These are phyloP conservation scores for Raja brachyura DNA, from an alignment of 2,113 vertebrate genomes.

Conservation along the genomic window DNA sequence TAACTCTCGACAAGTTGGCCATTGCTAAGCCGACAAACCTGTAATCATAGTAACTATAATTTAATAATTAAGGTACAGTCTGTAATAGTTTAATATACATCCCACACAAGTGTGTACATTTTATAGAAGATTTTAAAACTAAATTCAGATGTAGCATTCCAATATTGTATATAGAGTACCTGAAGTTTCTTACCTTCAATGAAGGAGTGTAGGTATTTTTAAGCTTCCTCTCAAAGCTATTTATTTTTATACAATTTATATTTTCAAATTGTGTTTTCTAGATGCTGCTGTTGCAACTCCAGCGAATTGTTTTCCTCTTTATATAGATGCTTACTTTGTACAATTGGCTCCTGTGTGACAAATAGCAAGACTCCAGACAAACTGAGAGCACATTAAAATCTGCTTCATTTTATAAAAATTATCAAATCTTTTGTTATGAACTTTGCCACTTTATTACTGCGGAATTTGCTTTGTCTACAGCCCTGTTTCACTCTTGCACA, in stretches of 20 bases:
- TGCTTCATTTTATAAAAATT: constrained; percentile 37
- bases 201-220: constrained; percentile 66
- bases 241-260: constrained; percentile 77
- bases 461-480: constrained; percentile 27
- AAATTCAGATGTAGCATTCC: constrained; percentile 42
- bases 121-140: constrained; percentile 37
- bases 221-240: constrained; percentile 67
- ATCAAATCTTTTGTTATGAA: constrained; percentile 19
- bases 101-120: constrained; percentile 29
- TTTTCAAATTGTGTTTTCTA: constrained; percentile 50
- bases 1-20: constrained; percentile 24
- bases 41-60: constrained; percentile 31
- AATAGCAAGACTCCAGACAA: neutral
- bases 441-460: constrained; percentile 35
- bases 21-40: constrained; percentile 19
- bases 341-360: neutral
- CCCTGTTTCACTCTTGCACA: constrained; percentile 24
- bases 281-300: constrained; percentile 57
- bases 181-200: constrained; percentile 58
- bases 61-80: constrained; percentile 31
- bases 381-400: neutral
- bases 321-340: constrained; percentile 38
- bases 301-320: constrained; percentile 46
- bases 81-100: constrained; percentile 33
- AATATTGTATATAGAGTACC: constrained; percentile 46